Evolutionary conservation across 1,140 invertebrate species (phyloP).

Genomic region (Hylaeus volcanicus): DNA sequence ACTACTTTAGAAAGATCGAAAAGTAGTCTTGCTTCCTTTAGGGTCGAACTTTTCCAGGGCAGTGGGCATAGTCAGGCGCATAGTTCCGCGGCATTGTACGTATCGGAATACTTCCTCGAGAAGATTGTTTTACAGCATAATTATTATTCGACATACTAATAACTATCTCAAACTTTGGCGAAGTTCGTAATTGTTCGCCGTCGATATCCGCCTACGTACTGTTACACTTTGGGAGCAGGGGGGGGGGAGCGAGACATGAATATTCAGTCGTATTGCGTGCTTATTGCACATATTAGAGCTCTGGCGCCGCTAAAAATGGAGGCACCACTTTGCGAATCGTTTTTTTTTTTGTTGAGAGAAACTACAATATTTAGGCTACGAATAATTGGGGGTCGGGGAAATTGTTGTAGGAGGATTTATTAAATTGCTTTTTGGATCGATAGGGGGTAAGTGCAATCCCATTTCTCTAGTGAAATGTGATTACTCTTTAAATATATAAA

Average conservation of each 20-base stretch:
- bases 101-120: not conserved
- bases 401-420: no score
- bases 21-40: no score
- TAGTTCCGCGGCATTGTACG: not conserved
- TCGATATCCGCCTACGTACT: not conserved
- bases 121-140: slow-evolving; percentile 31
- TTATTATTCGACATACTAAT: slow-evolving; percentile 33
- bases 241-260: not conserved
- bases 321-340: no score
- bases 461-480: not conserved
- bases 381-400: no score
- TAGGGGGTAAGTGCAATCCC: not conserved
- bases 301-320: not conserved
- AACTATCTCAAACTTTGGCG: slow-evolving; percentile 20
- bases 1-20: no score
- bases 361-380: no score
- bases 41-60: not conserved
- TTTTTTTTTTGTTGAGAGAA: no score
- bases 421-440: no score
- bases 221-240: not conserved
- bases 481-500: not conserved
- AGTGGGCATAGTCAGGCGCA: not conserved
- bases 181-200: slow-evolving; percentile 25
- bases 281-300: slow-evolving; percentile 6
- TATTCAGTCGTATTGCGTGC: slow-evolving; percentile 20